Percentiles rank a stretch among this genome's conserved stretches.
Conservation (phyloP, 2,888 invertebrate genomes). For the Cephus spinipes region DNA sequence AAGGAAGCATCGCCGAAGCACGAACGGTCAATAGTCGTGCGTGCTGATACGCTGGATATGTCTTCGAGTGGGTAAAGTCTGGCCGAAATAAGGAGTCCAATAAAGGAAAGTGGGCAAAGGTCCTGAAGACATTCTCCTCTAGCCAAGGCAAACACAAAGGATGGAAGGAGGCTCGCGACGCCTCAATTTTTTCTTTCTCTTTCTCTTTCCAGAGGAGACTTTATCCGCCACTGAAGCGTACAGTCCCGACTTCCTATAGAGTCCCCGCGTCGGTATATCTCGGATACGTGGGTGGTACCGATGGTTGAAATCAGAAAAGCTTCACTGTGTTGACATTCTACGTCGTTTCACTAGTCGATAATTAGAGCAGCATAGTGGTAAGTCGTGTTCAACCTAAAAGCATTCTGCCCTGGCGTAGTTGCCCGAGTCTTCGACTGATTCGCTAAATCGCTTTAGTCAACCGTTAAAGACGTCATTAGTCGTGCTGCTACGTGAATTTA, state of each 20-base stretch:
- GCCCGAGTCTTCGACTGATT: slow-evolving; percentile 30
- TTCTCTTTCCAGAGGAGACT: background rate
- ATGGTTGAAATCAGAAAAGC: background rate
- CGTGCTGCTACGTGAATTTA: slow-evolving; percentile 33
- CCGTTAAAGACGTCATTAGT: slow-evolving; percentile 38
- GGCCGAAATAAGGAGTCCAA: slow-evolving; percentile 54
- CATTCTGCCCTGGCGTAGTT: slow-evolving; percentile 33
- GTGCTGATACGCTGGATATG: slow-evolving; percentile 60
- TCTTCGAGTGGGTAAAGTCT: slow-evolving; percentile 57
- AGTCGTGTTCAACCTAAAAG: slow-evolving; percentile 53
- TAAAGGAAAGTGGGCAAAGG: slow-evolving; percentile 41
- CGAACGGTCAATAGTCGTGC: slow-evolving; percentile 55
- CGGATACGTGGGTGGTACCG: background rate
- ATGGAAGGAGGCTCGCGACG: background rate
- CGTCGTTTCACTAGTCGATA: slow-evolving; percentile 29
- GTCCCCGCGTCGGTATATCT: background rate
- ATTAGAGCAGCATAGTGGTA: slow-evolving; percentile 53
- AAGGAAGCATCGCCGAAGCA: slow-evolving; percentile 23
- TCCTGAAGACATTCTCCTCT: slow-evolving; percentile 6
- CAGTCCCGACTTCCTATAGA: background rate
- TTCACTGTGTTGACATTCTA: background rate
- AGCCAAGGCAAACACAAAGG: background rate
- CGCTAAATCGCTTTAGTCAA: slow-evolving; percentile 38
- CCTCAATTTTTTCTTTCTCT: background rate
- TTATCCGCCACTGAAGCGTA: slow-evolving; percentile 11